Conservation (phyloP, 2,888 invertebrate species). For the Prosapia bicincta region DNA sequence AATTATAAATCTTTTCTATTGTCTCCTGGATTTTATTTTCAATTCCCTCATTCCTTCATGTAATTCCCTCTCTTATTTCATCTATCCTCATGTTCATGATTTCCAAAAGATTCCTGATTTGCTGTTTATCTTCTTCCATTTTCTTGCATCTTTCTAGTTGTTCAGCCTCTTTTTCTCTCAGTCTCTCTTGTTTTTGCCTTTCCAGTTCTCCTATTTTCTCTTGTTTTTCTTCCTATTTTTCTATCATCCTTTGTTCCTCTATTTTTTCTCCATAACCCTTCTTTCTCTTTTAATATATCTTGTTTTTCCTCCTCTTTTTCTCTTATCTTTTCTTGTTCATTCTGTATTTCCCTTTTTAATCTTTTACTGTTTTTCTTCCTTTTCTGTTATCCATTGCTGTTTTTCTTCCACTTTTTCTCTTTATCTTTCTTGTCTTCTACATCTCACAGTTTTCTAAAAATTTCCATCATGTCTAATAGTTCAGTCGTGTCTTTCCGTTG, state of each 20-base stretch:
- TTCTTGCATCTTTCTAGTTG: background rate
- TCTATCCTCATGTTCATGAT: no score
- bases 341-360: background rate
- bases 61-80: no score
- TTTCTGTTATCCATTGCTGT: background rate
- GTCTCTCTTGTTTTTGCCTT: background rate
- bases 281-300: background rate
- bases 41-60: background rate
- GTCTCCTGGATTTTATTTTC: no score
- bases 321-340: background rate
- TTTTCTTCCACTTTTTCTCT: background rate
- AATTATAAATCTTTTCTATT: no score
- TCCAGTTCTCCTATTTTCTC: background rate
- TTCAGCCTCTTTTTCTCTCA: background rate
- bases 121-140: background rate
- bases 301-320: background rate
- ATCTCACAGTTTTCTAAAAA: no score
- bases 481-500: no score
- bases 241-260: background rate
- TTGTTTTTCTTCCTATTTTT: background rate
- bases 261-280: background rate
- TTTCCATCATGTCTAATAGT: no score
- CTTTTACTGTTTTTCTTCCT: background rate
- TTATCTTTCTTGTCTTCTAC: background rate
- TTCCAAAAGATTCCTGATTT: background rate